Evolutionary conservation across 1,140 invertebrate species (phyloP), one percentile per base, ranked within the genome.

Genomic region (Neodiprion pinetum): DNA sequence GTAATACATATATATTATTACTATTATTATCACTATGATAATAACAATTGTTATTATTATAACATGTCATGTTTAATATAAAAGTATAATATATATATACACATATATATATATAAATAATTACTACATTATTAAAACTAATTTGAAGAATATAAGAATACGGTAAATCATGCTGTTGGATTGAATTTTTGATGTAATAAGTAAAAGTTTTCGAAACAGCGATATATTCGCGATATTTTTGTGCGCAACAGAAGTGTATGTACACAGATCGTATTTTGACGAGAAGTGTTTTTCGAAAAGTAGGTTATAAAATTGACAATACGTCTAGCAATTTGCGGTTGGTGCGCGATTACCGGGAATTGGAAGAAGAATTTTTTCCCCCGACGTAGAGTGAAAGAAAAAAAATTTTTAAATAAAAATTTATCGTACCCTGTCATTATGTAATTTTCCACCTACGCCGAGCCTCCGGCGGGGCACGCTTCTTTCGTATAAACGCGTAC

Each of bases 371-470:
- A 68, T 68, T 23, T 21, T 17, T 23, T 68, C 40, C n/a, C 72
- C 48, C 3, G 9, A 71, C 7, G 40, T 71, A 48, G 11, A 2
- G 47, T 48, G 23, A 72, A 61, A 61, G 48, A 11, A 69, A 50
- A 76, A 73, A 74, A 71, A 76, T 5, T 80, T 80, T 80, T 69
- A n/a, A 50, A 28, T 50, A 72, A 72, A 79, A 80, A 81, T 79
- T 77, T 80, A 71, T 73, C 76, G 76, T 79, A 80, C 75, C 72
- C 67, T 70, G 72, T 75, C 76, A 81, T 80, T 75, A 79, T 76
- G 74, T 67, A 80, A 81, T 81, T 76, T 70, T 81, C 78, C 80
- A 81, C 80, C 80, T 78, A 72, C 80, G 47, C 21, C 40, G 17
- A 71, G 40, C 14, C 28, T 48, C 28, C 70, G 53, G 53, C 53